These are phyloP conservation scores for Pandion haliaetus DNA, from an alignment of 2,113 vertebrate species.

Conservation along the genomic window DNA sequence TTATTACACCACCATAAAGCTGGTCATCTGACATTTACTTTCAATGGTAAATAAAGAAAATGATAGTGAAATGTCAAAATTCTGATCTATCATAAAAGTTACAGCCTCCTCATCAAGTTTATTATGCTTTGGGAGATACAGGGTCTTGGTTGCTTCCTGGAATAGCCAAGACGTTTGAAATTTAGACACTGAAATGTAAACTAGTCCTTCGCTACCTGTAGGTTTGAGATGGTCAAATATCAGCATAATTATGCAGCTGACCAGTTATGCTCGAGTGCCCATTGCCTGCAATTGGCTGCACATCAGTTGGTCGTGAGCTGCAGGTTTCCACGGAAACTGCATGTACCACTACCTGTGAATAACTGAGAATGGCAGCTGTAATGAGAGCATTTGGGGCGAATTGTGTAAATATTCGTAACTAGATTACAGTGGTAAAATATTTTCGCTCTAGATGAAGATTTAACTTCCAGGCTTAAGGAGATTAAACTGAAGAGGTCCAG, in stretches of 20 bases:
- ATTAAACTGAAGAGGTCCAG: conserved; percentile 59
- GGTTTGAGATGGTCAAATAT: conserved; percentile 36
- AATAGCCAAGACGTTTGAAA: conserved; percentile 36
- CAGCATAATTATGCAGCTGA: conserved; percentile 15
- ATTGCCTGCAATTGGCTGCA: conserved; percentile 15
- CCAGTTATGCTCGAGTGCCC: conserved; percentile 52
- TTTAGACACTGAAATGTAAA: conserved; percentile 32
- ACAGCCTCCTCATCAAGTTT: conserved; percentile 60
- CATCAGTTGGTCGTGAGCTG: conserved; percentile 27
- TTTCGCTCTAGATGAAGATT: conserved; percentile 59
- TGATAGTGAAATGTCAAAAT: conserved; percentile 63
- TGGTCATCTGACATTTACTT: conserved; percentile 68
- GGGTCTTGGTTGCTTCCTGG: conserved; percentile 7
- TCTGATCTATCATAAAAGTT: conserved; percentile 63
- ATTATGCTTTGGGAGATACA: conserved; percentile 40
- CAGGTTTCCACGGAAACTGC: conserved; percentile 74
- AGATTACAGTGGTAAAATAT: conserved; percentile 67
- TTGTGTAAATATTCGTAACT: conserved; percentile 66
- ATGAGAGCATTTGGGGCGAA: conserved; percentile 65
- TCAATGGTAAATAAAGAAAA: conserved; percentile 68
- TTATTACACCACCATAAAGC: too few relatives aligned
- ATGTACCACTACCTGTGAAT: conserved; percentile 70
- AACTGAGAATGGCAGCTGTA: conserved; percentile 67
- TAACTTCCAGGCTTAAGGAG: conserved; percentile 52
- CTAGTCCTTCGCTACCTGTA: not conserved